phyloP scores from a whole-genome alignment of 2,888 invertebrate genomes.

The Ryuthela nishihirai region DNA sequence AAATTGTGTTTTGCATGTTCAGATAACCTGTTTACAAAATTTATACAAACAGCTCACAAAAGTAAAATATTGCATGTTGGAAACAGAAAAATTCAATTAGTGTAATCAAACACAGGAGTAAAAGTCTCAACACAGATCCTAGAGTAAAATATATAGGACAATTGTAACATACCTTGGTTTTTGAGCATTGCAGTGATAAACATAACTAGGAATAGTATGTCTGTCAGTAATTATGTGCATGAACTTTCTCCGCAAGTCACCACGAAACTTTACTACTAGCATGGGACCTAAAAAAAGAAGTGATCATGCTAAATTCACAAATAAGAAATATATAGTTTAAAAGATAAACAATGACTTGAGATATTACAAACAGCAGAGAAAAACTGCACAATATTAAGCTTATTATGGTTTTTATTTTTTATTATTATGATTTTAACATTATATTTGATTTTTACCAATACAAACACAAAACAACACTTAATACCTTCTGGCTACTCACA shows the following conservation, averaged over 20 bases:
- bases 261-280: conserved; percentile 78
- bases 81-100: too few relatives aligned
- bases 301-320: too few relatives aligned
- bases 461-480: background rate
- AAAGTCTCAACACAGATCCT: too few relatives aligned
- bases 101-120: too few relatives aligned
- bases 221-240: conserved; percentile 50
- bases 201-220: conserved; percentile 70
- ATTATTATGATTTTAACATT: background rate
- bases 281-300: conserved; percentile 66
- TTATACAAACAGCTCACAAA: too few relatives aligned
- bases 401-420: background rate
- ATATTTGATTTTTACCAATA: background rate
- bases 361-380: background rate
- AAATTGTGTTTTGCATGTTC: too few relatives aligned
- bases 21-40: too few relatives aligned
- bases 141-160: too few relatives aligned
- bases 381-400: background rate
- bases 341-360: too few relatives aligned
- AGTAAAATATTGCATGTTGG: too few relatives aligned
- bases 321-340: too few relatives aligned
- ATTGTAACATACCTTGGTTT: conserved; percentile 77
- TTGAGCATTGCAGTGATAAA: conserved; percentile 94
- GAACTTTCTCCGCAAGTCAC: conserved; percentile 84
- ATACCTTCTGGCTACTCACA: too few relatives aligned